Evolutionary conservation across 2,113 vertebrate species (phyloP).

Genomic region (Macaca fascicularis): T2T-MFA8v1.1 NC_088385.1:32152001-32152500

Average conservation of each 20-base stretch:
- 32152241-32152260: constrained; percentile 26
- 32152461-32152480: neutral
- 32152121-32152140: neutral
- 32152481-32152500: neutral
- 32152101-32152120: neutral
- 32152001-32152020: neutral
- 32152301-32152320: constrained; percentile 31
- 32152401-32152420: constrained; percentile 97
- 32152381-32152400: constrained; percentile 95
- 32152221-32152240: neutral
- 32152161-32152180: neutral
- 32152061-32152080: neutral
- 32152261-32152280: neutral
- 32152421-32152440: constrained; percentile 96
- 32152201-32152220: neutral
- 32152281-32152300: constrained; percentile 51
- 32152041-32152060: neutral
- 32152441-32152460: constrained; percentile 87
- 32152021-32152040: neutral
- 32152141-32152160: neutral
- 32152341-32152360: neutral
- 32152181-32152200: neutral
- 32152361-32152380: constrained; percentile 91
- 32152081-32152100: neutral
- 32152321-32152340: neutral